phyloP scores from a whole-genome alignment of 2,797 vertebrate species.

The Poeciliopsis paucimaculata region DNA sequence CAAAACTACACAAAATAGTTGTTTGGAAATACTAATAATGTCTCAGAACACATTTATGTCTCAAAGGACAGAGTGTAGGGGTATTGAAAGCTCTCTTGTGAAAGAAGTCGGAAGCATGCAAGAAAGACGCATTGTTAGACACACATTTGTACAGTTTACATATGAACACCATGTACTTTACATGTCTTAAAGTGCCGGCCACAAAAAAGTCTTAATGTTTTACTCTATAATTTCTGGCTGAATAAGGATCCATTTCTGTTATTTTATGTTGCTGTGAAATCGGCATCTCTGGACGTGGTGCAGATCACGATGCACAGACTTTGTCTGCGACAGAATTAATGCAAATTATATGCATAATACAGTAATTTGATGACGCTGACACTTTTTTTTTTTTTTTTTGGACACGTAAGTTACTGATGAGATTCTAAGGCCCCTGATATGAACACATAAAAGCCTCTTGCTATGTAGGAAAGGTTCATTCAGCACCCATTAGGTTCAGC shows the following conservation, averaged over 20 bases:
- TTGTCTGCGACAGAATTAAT: slow-evolving; percentile 22
- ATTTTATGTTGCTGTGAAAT: not conserved
- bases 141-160: not conserved
- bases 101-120: not conserved
- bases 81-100: slow-evolving; percentile 23
- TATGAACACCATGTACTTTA: not conserved
- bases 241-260: not conserved
- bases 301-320: slow-evolving; percentile 12
- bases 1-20: slow-evolving; percentile 18
- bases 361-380: not conserved
- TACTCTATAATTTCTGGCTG: not conserved
- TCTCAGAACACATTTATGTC: slow-evolving; percentile 39
- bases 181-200: not conserved
- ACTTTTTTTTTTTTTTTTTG: not conserved
- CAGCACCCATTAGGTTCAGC: not conserved
- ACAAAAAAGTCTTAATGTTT: not conserved
- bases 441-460: not conserved
- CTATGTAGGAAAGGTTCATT: not conserved
- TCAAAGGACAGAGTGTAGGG: slow-evolving; percentile 32
- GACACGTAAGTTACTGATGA: not conserved
- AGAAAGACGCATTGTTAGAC: not conserved
- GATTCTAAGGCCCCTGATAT: not conserved
- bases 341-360: slow-evolving; percentile 27
- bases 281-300: not conserved
- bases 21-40: slow-evolving; percentile 45